Evolutionary conservation across 2,797 vertebrate genomes (phyloP), one percentile per base, ranked within the genome.

Genomic region (Halcyon chelicuti): DNA sequence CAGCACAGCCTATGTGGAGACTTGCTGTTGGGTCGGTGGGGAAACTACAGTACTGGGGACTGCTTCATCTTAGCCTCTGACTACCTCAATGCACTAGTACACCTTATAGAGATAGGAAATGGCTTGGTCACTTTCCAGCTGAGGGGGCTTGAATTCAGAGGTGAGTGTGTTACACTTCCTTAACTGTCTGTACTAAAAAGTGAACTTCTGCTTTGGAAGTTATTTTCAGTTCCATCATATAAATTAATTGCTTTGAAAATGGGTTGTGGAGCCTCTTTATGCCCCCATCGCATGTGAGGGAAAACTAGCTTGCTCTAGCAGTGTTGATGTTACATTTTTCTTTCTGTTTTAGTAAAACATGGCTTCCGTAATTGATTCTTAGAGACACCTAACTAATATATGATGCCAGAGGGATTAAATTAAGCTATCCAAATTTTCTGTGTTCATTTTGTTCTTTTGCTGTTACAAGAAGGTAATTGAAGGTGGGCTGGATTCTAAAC

Each of bases 1-100:
- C 99, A 99, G 97, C 99, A 99, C 97, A 99, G 99, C 96, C 98
- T 99, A 23, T 99, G 99, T 97, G 99, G 99, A 55, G 99, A 99
- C 93, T 98, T 99, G 73, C 97, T 99, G 13, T 97, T 99, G 90
- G 99, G 99, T 71, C 99, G 99, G 66, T 99, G 99, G 99, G 99
- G 99, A 39, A 99, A 99, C 98, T 99, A 99, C 82, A 98, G 98
- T 96, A 99, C 99, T 0, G 99, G 99, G 28, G 99, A 99, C 96
- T 99, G 99, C 96, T 99, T 99, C 98, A 99, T 99, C 96, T 98
- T 99, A 94, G 99, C 99, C 79, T 99, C 99, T 12, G 99, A 99
- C 98, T 99, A 99, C 98, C 99, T 99, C 97, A 99, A 99, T 67
- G 99, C 99, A 18, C 98, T 99, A 88, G 99, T 99, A 60, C 99